Conservation (phyloP, 2,888 invertebrate species). For the Cephus pygmeus region DNA sequence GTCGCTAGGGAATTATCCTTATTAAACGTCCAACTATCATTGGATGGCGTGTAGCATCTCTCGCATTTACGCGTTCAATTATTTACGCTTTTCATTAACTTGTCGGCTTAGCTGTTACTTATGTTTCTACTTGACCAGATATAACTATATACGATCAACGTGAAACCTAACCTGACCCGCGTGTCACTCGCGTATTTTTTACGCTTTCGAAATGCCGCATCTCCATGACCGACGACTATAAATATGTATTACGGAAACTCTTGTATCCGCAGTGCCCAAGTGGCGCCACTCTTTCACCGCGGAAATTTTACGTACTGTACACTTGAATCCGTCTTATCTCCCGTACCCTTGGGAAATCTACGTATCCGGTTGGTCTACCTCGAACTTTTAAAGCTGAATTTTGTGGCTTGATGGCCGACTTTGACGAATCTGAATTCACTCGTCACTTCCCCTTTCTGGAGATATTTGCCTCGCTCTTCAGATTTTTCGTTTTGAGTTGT, state of each 20-base stretch:
- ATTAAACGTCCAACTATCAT: neutral
- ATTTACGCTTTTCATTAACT: neutral
- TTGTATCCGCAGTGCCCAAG: neutral
- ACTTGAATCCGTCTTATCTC: constrained; percentile 20
- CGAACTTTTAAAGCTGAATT: constrained; percentile 15
- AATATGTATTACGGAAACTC: neutral
- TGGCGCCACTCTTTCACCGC: neutral
- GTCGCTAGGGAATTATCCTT: no score
- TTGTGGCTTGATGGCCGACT: neutral
- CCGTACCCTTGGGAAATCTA: constrained; percentile 31
- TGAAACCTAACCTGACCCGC: neutral
- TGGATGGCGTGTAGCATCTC: neutral
- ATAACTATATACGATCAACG: neutral
- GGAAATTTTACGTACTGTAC: neutral
- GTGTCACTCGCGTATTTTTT: neutral
- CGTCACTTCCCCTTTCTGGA: neutral
- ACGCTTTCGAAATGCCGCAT: neutral
- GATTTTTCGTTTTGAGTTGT: neutral
- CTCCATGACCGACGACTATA: neutral
- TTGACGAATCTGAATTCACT: neutral
- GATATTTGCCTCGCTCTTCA: neutral
- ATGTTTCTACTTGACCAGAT: neutral
- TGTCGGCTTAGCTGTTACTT: neutral
- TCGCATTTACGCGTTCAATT: neutral
- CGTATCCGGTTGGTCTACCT: constrained; percentile 25